phyloP scores from a whole-genome alignment of 2,888 invertebrate species.

The Enchytraeus crypticus region DNA sequence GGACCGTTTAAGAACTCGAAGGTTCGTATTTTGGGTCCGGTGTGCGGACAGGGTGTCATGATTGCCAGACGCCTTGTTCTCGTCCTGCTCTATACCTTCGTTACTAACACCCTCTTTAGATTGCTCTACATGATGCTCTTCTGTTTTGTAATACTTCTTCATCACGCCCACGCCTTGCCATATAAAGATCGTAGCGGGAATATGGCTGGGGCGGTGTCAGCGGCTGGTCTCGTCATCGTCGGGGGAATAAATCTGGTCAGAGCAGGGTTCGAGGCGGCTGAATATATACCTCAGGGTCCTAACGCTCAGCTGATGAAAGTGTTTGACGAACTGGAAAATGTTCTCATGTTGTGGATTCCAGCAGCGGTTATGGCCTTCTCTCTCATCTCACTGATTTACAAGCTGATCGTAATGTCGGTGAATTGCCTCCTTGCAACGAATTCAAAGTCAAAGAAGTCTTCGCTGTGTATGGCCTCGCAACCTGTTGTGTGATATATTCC shows the following conservation, averaged over 20 bases:
- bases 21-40: slow-evolving; percentile 13
- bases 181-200: slow-evolving; percentile 26
- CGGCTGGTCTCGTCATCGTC: slow-evolving; percentile 23
- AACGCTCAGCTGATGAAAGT: slow-evolving; percentile 23
- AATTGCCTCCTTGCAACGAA: too few species aligned
- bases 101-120: slow-evolving; percentile 25
- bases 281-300: slow-evolving; percentile 27
- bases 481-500: too few species aligned
- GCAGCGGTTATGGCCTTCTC: slow-evolving; percentile 22
- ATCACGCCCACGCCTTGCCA: slow-evolving; percentile 26
- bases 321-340: slow-evolving; percentile 24
- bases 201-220: slow-evolving; percentile 25
- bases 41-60: slow-evolving; percentile 25
- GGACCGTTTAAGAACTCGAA: slow-evolving; percentile 26
- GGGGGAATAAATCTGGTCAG: slow-evolving; percentile 26
- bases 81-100: slow-evolving; percentile 25
- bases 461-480: too few species aligned
- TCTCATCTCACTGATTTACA: slow-evolving; percentile 18
- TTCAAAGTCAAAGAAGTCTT: too few species aligned
- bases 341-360: slow-evolving; percentile 28
- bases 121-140: slow-evolving; percentile 27
- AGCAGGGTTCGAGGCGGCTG: slow-evolving; percentile 28
- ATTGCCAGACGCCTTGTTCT: slow-evolving; percentile 24
- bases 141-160: slow-evolving; percentile 24
- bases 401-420: slow-evolving; percentile 11